Evolutionary conservation across 2,113 vertebrate genomes (phyloP).

Genomic region (Lota lota): DNA sequence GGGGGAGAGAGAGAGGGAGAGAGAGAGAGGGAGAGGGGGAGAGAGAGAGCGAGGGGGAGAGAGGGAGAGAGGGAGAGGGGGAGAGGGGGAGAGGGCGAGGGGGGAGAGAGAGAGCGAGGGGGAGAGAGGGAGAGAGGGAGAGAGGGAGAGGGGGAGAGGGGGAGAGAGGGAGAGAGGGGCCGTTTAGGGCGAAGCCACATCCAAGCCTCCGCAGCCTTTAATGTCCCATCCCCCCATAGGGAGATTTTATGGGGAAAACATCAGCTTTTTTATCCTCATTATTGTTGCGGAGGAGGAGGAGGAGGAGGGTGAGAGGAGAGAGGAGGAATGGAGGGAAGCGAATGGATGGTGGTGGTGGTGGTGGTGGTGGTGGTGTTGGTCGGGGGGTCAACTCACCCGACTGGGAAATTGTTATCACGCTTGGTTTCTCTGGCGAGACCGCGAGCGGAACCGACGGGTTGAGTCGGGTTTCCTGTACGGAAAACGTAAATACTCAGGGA

Average conservation of each 20-base stretch:
- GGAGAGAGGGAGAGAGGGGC: conserved; percentile 26
- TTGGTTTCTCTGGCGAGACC: conserved; percentile 55
- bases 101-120: no score
- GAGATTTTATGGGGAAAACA: conserved; percentile 66
- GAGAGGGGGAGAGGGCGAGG: no score
- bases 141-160: no score
- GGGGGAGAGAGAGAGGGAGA: conserved; percentile 4
- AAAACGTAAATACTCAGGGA: conserved; percentile 32
- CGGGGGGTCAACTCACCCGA: conserved; percentile 50
- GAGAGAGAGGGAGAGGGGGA: no score
- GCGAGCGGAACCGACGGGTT: conserved; percentile 45
- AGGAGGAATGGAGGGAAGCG: conserved; percentile 9
- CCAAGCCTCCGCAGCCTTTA: conserved; percentile 53
- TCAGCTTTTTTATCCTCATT: conserved; percentile 52
- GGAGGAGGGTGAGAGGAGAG: conserved; percentile 29
- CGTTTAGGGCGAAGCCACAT: conserved; percentile 69
- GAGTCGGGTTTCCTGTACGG: conserved; percentile 45
- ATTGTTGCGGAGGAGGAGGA: conserved; percentile 40
- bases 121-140: no score
- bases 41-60: no score
- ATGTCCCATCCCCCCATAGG: conserved; percentile 50
- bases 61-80: neutral
- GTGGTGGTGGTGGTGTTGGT: no score
- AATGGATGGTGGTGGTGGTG: neutral
- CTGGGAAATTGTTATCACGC: conserved; percentile 45